Evolutionary conservation across 2,888 invertebrate species (phyloP), one percentile per base, ranked within the genome.

Genomic region (Drosophila longiperda): DNA sequence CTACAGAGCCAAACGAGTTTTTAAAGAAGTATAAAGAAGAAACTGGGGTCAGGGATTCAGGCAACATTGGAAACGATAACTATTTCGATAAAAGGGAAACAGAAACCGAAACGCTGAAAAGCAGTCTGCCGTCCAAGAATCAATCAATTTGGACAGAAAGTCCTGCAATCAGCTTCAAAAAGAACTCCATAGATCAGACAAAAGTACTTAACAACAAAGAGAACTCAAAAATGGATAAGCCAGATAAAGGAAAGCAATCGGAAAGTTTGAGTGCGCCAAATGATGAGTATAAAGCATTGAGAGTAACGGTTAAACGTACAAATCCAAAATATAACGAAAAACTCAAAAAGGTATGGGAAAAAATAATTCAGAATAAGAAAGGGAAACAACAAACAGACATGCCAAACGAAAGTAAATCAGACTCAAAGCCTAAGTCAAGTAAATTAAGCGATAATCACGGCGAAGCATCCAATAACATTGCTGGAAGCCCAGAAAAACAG

Each of bases 1-100:
- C 49, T 8, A 3, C 26, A 29, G 40, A 42, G 6, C 12, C 12
- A 20, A 64, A 29, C 0, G 32, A 64, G 12, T 29, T 54, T 34
- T 29, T 34, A n/a, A 34, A 34, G 5, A 29, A 53, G 2, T 40
- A 38, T 9, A n/a, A 59, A 32, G 34, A 20, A 17, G 23, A 48
- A 36, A 42, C 40, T 6, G 54, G 29, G 33, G 6, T 20, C 20
- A 33, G 52, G 11, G 45, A 64, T 57, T 15, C 11, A 42, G 52
- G 1, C 11, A 26, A 36, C 3, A 40, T 5, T 1, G 66, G 49
- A 3, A 66, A 63, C 9, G 50, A 75, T 34, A 57, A 69, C 42
- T 63, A 73, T 49, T 62, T 55, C 8, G 72, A 73, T 12, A 67
- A 70, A 45, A 74, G 75, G 58, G 66, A 57, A 8, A 60, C 73